Percentiles rank a stretch among this genome's conserved stretches.
phyloP scores from a whole-genome alignment of 1,140 invertebrate genomes.

The Drosophila pseudoobscura region DNA sequence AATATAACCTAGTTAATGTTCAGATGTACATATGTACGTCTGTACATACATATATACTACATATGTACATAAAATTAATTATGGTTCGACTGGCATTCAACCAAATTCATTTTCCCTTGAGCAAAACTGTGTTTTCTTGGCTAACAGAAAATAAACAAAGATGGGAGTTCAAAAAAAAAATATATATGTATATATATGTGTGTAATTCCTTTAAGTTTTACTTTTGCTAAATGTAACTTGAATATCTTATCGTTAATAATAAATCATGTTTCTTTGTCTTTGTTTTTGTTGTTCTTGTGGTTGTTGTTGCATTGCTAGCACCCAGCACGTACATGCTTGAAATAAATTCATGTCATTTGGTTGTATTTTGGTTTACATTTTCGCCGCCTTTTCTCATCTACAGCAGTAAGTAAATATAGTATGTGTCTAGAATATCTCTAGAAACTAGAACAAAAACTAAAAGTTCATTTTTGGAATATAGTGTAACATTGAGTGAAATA shows the following conservation, averaged over 20 bases:
- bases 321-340: slow-evolving; percentile 66
- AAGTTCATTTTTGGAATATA: not conserved
- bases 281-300: slow-evolving; percentile 16
- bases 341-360: slow-evolving; percentile 66
- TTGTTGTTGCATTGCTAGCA: slow-evolving; percentile 57
- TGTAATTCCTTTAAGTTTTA: slow-evolving; percentile 11
- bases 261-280: slow-evolving; percentile 17
- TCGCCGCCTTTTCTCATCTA: not conserved
- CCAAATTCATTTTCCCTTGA: slow-evolving; percentile 66
- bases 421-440: slow-evolving; percentile 20
- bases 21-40: not conserved
- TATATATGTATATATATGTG: not conserved
- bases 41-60: slow-evolving; percentile 10
- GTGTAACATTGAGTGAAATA: not conserved
- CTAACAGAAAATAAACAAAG: slow-evolving; percentile 38
- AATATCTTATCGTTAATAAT: slow-evolving; percentile 12
- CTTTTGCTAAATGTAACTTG: slow-evolving; percentile 32
- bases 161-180: slow-evolving; percentile 8
- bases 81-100: slow-evolving; percentile 34
- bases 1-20: slow-evolving; percentile 1
- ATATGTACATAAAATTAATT: slow-evolving; percentile 11
- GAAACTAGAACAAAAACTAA: slow-evolving; percentile 13
- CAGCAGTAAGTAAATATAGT: not conserved
- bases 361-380: slow-evolving; percentile 46
- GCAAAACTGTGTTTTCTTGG: slow-evolving; percentile 48